Conservation (phyloP, 2,888 invertebrate genomes). For the Colostygia pectinataria region DNA sequence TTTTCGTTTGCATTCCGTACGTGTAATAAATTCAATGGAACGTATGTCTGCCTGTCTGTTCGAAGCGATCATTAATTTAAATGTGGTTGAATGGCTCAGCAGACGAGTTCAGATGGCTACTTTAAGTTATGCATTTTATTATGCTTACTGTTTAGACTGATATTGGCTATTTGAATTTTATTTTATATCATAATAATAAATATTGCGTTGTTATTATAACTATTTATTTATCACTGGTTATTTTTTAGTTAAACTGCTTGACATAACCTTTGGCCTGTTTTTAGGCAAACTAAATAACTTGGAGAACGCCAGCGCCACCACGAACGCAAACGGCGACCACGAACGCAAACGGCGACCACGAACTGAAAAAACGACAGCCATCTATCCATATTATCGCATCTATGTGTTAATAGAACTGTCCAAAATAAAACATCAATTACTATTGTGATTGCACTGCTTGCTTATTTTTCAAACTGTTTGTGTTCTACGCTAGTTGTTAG, state of each 20-base stretch:
- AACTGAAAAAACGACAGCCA: too few species aligned
- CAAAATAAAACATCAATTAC: too few species aligned
- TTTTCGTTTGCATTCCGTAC: constrained; percentile 15
- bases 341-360: too few species aligned
- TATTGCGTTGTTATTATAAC: neutral
- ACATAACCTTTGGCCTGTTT: too few species aligned
- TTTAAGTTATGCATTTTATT: constrained; percentile 18
- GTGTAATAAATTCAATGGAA: constrained; percentile 25
- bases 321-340: too few species aligned
- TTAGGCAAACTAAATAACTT: too few species aligned
- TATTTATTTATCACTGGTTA: neutral
- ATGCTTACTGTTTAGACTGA: constrained; percentile 6
- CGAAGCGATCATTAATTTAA: constrained; percentile 26
- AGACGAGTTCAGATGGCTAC: constrained; percentile 19
- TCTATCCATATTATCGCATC: too few species aligned
- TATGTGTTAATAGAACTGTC: too few species aligned
- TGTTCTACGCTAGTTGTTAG: too few species aligned
- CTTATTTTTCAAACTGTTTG: too few species aligned
- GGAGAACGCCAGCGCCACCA: too few species aligned
- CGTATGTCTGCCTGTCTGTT: constrained; percentile 20
- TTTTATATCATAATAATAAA: constrained; percentile 8
- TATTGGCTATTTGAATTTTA: constrained; percentile 13
- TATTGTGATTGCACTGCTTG: too few species aligned
- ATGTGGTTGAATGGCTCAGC: constrained; percentile 22
- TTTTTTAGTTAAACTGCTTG: neutral